Percentiles rank a stretch among this genome's conserved stretches.
Conservation (phyloP, 2,888 invertebrate species). For the Xanthia togata region DNA sequence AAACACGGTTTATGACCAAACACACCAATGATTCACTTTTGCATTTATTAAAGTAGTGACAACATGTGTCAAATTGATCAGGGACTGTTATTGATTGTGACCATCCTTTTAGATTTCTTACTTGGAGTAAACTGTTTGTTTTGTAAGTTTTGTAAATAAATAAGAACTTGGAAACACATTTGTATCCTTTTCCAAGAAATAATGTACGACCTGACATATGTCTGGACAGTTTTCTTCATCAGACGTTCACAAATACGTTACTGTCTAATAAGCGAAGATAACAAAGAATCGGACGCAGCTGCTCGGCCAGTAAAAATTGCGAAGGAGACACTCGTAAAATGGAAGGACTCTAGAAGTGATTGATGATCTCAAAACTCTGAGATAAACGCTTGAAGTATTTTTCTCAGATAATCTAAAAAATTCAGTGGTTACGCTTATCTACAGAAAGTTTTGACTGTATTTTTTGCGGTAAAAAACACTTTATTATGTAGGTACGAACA, state of each 20-base stretch:
- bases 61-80: background rate
- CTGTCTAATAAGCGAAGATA: constrained; percentile 39
- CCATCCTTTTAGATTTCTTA: background rate
- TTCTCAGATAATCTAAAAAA: constrained; percentile 44
- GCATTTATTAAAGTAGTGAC: background rate
- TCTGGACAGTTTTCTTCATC: constrained; percentile 18
- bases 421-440: background rate
- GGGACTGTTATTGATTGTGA: too few species aligned
- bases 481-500: background rate
- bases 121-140: background rate
- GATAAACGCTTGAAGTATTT: constrained; percentile 52
- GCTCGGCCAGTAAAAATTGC: constrained; percentile 52
- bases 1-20: background rate
- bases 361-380: constrained; percentile 56
- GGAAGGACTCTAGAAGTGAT: constrained; percentile 47
- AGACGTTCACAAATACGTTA: constrained; percentile 36
- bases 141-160: background rate
- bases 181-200: background rate
- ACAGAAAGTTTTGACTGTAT: constrained; percentile 9
- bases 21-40: background rate
- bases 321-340: constrained; percentile 53
- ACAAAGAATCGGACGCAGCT: constrained; percentile 52
- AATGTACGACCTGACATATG: background rate
- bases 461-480: constrained; percentile 9
- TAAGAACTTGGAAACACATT: background rate